Evolutionary conservation across 2,888 invertebrate species (phyloP).

Genomic region (Synanthedon tipuliformis): DNA sequence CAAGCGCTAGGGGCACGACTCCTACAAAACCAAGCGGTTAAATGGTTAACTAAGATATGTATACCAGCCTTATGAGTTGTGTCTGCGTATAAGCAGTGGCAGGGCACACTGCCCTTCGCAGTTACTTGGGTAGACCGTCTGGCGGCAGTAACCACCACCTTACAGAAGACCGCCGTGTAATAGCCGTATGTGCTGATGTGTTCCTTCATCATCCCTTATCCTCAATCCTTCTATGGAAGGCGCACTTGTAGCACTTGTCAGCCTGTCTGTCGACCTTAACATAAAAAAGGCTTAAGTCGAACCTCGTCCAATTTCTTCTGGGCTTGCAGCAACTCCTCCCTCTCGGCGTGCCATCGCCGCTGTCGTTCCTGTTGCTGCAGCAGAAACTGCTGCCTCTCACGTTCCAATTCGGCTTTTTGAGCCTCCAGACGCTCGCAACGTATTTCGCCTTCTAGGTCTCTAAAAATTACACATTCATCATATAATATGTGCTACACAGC

Average conservation of each 20-base stretch:
- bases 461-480: slow-evolving; percentile 10
- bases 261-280: no score
- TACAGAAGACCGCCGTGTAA: no score
- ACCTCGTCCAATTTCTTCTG: slow-evolving; percentile 77
- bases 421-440: slow-evolving; percentile 75
- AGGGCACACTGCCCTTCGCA: background rate
- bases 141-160: background rate
- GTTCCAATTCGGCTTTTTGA: slow-evolving; percentile 69
- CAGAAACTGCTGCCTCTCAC: slow-evolving; percentile 72
- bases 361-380: slow-evolving; percentile 67
- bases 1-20: no score
- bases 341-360: slow-evolving; percentile 60
- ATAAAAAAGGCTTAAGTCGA: background rate
- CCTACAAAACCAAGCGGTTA: no score
- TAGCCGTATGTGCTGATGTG: no score
- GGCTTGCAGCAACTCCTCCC: slow-evolving; percentile 74
- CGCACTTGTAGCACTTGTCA: no score
- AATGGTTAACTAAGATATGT: no score
- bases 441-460: slow-evolving; percentile 56
- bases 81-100: background rate
- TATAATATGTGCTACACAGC: background rate
- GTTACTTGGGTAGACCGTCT: background rate
- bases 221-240: no score
- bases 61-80: background rate
- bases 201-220: no score